Conservation (phyloP, 2,797 vertebrate genomes). For the Sebastes melanostomus region DNA sequence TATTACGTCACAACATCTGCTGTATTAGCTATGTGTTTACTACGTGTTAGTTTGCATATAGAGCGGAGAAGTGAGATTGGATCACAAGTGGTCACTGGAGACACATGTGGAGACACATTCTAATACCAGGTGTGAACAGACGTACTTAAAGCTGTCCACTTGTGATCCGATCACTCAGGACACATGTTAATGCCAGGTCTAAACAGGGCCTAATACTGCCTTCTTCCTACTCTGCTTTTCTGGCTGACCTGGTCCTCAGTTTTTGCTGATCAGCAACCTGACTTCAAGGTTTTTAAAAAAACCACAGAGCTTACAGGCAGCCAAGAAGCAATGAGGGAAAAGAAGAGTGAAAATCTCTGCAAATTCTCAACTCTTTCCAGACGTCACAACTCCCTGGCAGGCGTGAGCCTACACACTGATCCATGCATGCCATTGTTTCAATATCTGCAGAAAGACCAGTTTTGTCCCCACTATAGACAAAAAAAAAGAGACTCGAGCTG, state of each 20-base stretch:
- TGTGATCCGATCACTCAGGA: too few species aligned
- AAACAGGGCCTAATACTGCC: background rate
- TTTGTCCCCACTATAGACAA: slow-evolving; percentile 56
- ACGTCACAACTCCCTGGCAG: slow-evolving; percentile 61
- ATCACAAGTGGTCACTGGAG: too few species aligned
- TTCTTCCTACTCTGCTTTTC: slow-evolving; percentile 22
- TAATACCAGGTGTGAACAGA: too few species aligned
- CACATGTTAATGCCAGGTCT: too few species aligned
- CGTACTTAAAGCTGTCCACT: too few species aligned
- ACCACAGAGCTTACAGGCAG: slow-evolving; percentile 35
- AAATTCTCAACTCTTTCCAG: slow-evolving; percentile 70
- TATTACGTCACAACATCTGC: too few species aligned
- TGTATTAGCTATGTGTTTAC: too few species aligned
- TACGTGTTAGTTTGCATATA: too few species aligned
- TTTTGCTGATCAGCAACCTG: slow-evolving; percentile 70
- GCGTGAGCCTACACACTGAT: slow-evolving; percentile 57
- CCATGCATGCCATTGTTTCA: slow-evolving; percentile 56
- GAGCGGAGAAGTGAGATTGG: too few species aligned
- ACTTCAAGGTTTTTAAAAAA: slow-evolving; percentile 60
- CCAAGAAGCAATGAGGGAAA: slow-evolving; percentile 51
- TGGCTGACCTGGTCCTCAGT: slow-evolving; percentile 37
- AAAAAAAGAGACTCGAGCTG: slow-evolving; percentile 51
- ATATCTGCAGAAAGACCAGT: slow-evolving; percentile 56
- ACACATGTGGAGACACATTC: too few species aligned
- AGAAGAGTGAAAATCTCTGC: slow-evolving; percentile 57